Base-by-base conservation (phyloP, 2,888 invertebrate genomes). In the Shargacucullia verbasci region DNA sequence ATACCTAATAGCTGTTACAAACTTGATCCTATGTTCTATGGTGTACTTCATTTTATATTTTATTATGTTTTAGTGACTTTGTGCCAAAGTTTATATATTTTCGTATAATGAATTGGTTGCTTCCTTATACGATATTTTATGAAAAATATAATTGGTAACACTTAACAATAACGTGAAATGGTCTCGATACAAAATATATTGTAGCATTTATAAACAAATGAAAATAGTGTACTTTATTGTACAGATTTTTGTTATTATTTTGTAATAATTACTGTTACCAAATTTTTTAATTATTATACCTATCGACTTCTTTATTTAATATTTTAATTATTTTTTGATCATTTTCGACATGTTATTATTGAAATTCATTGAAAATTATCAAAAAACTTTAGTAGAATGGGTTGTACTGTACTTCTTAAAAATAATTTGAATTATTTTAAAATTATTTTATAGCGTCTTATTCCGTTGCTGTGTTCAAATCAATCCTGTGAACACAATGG, bases 391-490 rank as follows among this genome's bases (percentile, higher is more conserved):
- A 59, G 55, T 69, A 71, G 61, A 73, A 67, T 68, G 73, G 63
- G 50, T 72, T 56, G 69, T 66, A 48, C 46, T 67, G 44, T 48
- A 41, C 45, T 20, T 59, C 33, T 45, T 73, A 59, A 66, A 57
- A 47, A 59, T 60, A 34, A 40, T 46, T 43, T 49, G 39, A 44
- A 46, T 49, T 40, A 33, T 46, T 43, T 53, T 41, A 6, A 58
- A 44, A 20, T 20, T 20, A 65, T n/a, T n/a, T n/a, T n/a, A n/a
- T n/a, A n/a, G n/a, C 1, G 61, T 73, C 61, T 58, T 75, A 75
- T 82, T 82, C 78, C 80, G 69, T 75, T 66, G 59, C 59, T 78
- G 81, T 84, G 82, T 85, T 84, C 79, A 82, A 67, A 59, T 58
- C 67, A 70, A 43, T 45, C 43, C 40, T 39, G 12, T 40, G 9